Evolutionary conservation across 2,888 invertebrate species (phyloP), one percentile per base, ranked within the genome.

Genomic region (Penaeus monodon): DNA sequence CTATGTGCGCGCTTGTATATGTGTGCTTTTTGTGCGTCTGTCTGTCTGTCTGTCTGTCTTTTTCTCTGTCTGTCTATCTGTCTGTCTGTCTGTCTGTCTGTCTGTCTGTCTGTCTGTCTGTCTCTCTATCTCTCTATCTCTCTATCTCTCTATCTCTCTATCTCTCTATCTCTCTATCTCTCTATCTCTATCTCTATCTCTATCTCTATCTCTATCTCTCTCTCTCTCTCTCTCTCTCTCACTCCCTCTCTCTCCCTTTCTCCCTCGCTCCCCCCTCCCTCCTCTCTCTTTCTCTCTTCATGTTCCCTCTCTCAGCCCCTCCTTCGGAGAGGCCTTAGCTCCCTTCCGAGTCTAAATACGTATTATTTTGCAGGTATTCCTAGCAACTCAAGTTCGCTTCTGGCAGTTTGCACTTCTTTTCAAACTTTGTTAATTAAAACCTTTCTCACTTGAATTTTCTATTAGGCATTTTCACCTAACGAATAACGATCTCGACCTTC

Each of bases 381-480:
- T 20, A 10, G 4, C 49, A n/a, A 49, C 57, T 49, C 44, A 64
- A 65, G 64, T n/a, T 24, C 49, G 65, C 78, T 84, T 49, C 66
- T n/a, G 70, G 80, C 80, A 80, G 80, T 80, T 24, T 49, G 33
- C 38, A 64, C 29, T 74, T 85, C 80, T 85, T 85, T 74, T 33
- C 80, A 81, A 81, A 81, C 78, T 85, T 80, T 85, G 29, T 85
- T 85, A 74, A 85, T 85, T 85, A 85, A 74, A 80, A 85, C 80
- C 80, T 80, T 85, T 85, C 70, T 64, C 80, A 73, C 73, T 85
- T 49, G 64, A 73, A 78, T 85, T 44, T 57, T 64, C 57, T 70
- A 80, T 68, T 78, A 44, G 80, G 77, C 12, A 2, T 22, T 49
- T 57, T 57, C 17, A 6, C 73, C 73, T 57, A 17, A 57, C 68